Percentiles rank a stretch among this genome's conserved stretches.
Evolutionary conservation across 2,888 invertebrate species (phyloP).

Genomic region (Cistogaster globosa): DNA sequence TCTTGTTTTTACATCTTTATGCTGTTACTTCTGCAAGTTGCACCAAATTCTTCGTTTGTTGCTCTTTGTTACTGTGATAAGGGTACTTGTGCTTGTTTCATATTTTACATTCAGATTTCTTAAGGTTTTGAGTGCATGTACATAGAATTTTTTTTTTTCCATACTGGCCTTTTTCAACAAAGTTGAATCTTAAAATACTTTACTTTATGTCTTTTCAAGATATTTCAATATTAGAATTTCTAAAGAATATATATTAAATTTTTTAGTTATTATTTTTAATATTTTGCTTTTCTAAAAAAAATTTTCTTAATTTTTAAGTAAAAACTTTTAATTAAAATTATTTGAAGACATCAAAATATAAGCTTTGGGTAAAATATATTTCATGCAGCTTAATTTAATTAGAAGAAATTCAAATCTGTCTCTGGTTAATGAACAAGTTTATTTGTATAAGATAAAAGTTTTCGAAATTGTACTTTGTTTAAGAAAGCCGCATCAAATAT

Average conservation of each 20-base stretch:
- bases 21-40: conserved; percentile 32
- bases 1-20: conserved; percentile 45
- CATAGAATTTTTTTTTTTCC: conserved; percentile 4
- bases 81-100: conserved; percentile 37
- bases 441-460: too few relatives aligned
- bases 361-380: too few relatives aligned
- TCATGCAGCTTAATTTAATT: too few relatives aligned
- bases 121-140: background rate
- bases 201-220: conserved; percentile 50
- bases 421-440: too few relatives aligned
- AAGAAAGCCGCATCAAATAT: too few relatives aligned
- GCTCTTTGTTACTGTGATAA: conserved; percentile 13
- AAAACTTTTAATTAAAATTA: too few relatives aligned
- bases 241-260: background rate
- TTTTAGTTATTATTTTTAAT: background rate
- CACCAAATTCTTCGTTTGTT: conserved; percentile 5
- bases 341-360: too few relatives aligned
- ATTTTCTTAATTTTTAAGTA: background rate
- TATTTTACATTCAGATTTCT: conserved; percentile 15
- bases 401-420: too few relatives aligned
- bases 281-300: background rate
- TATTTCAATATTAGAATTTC: conserved; percentile 31
- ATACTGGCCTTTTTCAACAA: conserved; percentile 33
- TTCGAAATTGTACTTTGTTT: too few relatives aligned
- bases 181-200: conserved; percentile 41